Evolutionary conservation across 1,140 invertebrate genomes (phyloP).

Genomic region (Bombus pyrosoma): DNA sequence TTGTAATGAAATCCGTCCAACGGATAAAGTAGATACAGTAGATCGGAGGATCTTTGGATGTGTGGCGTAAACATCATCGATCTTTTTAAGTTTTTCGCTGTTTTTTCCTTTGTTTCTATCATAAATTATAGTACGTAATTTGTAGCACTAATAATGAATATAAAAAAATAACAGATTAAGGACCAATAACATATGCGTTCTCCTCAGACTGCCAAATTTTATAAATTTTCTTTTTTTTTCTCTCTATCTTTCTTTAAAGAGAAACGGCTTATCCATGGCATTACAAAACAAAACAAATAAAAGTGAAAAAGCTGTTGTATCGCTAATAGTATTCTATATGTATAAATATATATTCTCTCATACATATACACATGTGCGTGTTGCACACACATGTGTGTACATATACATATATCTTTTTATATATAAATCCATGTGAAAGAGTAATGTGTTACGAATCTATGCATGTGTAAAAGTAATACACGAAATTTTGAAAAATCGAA

Average conservation of each 20-base stretch:
- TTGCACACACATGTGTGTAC: background rate
- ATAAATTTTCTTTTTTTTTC: background rate
- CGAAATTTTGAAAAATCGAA: constrained; percentile 38
- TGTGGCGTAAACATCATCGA: background rate
- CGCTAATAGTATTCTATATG: background rate
- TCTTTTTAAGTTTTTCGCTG: background rate
- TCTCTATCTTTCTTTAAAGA: constrained; percentile 25
- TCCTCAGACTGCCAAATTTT: constrained; percentile 56
- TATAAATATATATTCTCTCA: background rate
- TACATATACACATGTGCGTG: background rate
- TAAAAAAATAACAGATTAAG: background rate
- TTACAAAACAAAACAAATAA: constrained; percentile 41
- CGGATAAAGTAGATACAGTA: constrained; percentile 9
- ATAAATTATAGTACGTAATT: constrained; percentile 38
- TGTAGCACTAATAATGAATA: constrained; percentile 8
- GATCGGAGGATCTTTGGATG: background rate
- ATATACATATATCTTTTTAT: background rate
- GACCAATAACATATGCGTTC: constrained; percentile 34
- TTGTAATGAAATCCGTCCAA: constrained; percentile 27
- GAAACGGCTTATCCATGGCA: constrained; percentile 65
- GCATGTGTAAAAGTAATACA: constrained; percentile 20
- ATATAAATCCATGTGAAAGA: background rate
- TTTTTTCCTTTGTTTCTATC: background rate
- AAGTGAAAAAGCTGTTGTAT: background rate
- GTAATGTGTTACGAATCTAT: background rate